phyloP scores from a whole-genome alignment of 2,797 vertebrate genomes.

The Syndactyla subalaris region DNA sequence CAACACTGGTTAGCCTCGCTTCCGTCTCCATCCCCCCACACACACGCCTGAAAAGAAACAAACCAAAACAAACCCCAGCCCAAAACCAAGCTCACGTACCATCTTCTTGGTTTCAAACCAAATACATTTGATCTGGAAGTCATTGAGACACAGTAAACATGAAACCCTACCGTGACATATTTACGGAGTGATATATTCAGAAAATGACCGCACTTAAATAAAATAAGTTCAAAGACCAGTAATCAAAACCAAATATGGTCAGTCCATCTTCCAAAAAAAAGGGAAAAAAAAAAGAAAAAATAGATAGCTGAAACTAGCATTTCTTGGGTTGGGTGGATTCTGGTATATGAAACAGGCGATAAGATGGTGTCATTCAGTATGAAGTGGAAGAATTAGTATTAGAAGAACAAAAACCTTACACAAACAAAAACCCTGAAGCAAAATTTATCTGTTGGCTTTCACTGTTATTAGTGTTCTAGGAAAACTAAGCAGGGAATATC shows the following conservation, averaged over 20 bases:
- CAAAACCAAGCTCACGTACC: not conserved
- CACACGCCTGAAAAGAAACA: not conserved
- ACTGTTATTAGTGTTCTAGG: not conserved
- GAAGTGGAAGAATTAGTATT: not conserved
- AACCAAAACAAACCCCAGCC: conserved; percentile 35
- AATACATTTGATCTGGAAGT: conserved; percentile 62
- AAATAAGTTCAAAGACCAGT: conserved; percentile 57
- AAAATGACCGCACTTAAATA: conserved; percentile 46
- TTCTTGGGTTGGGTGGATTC: not conserved
- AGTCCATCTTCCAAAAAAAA: not conserved
- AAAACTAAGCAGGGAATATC: not conserved
- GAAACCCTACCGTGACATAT: conserved; percentile 51
- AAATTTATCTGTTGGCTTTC: not conserved
- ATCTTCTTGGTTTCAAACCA: conserved; percentile 29
- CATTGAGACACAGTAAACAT: conserved; percentile 61
- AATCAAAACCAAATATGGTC: conserved; percentile 58
- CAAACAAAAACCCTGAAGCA: not conserved
- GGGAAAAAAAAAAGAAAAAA: not conserved
- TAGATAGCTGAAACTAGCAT: not conserved
- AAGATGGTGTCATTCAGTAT: not conserved
- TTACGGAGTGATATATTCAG: conserved; percentile 39
- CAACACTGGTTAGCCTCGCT: conserved; percentile 43
- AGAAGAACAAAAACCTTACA: not conserved
- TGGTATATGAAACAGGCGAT: not conserved
- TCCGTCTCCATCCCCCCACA: not conserved